Conservation (phyloP, 2,888 invertebrate genomes). For the Callinectes sapidus region DNA sequence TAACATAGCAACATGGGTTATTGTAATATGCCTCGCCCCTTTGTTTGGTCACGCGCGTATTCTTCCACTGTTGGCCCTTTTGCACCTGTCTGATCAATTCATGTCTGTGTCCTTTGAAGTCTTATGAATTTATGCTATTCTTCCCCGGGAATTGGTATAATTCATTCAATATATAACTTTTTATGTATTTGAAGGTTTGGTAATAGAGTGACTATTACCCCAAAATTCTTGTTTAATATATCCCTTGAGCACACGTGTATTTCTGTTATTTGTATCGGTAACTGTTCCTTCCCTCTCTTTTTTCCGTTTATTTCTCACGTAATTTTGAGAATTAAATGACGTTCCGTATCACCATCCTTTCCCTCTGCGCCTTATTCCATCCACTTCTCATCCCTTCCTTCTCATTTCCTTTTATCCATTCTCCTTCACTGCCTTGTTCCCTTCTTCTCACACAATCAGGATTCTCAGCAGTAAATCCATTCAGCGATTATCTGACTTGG, state of each 20-base stretch:
- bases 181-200: not conserved
- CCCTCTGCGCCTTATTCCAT: not conserved
- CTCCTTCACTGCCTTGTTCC: not conserved
- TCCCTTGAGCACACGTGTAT: not conserved
- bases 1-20: not conserved
- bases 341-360: not conserved
- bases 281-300: not conserved
- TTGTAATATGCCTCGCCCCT: not conserved
- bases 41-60: not conserved
- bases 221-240: not conserved
- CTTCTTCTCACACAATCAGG: slow-evolving; percentile 9
- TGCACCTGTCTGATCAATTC: not conserved
- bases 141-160: not conserved
- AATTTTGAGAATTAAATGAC: not conserved
- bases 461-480: not conserved
- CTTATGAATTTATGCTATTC: not conserved
- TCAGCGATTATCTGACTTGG: not conserved
- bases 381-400: not conserved
- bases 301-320: not conserved
- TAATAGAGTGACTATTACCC: not conserved
- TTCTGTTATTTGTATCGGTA: too few relatives aligned
- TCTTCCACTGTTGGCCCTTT: not conserved
- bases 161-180: not conserved
- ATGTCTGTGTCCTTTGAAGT: too few relatives aligned
- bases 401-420: not conserved